These are phyloP conservation scores for Eulemur coronatus DNA, from an alignment of 2,797 vertebrate species.

Conservation along the genomic window DNA sequence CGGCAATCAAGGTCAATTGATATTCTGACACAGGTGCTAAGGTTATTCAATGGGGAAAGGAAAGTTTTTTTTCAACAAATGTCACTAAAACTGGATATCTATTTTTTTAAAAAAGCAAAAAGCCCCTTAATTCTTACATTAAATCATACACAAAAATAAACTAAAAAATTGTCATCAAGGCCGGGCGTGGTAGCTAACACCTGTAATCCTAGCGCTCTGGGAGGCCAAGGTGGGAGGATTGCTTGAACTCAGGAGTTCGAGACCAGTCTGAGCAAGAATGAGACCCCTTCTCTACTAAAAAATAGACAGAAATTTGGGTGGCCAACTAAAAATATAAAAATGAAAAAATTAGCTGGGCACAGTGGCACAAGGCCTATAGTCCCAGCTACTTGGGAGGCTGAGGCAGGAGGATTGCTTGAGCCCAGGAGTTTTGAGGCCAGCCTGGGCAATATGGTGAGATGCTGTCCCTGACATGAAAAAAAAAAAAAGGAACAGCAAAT, in stretches of 20 bases:
- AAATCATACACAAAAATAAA: neutral
- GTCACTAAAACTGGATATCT: neutral
- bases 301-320: no score
- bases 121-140: neutral
- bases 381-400: neutral
- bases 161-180: neutral
- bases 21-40: neutral
- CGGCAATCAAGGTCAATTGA: neutral
- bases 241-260: no score
- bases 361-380: no score
- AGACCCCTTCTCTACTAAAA: no score
- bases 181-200: no score
- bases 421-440: neutral
- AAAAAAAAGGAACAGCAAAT: neutral
- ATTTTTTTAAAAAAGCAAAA: neutral
- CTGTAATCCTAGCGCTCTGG: no score
- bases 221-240: no score
- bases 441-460: neutral
- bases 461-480: neutral
- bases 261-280: no score
- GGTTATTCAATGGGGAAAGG: neutral
- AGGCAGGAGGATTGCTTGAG: neutral
- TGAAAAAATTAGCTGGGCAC: no score
- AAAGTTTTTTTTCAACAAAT: neutral
- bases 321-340: no score